A percentile compares a stretch with the other conserved stretches of the same genome.
Evolutionary conservation across 1,140 invertebrate genomes (phyloP).

Genomic region (Drosophila sulfurigaster): DNA sequence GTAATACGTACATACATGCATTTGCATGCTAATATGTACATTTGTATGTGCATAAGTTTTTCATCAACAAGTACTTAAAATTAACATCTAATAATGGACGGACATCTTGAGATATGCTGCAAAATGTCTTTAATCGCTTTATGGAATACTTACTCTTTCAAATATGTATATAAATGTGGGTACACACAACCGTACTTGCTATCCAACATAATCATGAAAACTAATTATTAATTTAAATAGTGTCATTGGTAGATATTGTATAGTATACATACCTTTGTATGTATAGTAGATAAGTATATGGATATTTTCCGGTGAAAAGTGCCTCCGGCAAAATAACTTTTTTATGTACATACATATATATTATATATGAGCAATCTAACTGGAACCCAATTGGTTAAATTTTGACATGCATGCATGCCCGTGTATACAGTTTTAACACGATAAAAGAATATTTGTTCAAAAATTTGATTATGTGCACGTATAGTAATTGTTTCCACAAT

Average conservation of each 20-base stretch:
- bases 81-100: background rate
- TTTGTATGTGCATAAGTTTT: slow-evolving; percentile 6
- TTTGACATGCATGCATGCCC: background rate
- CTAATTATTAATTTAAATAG: background rate
- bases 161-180: background rate
- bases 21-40: slow-evolving; percentile 12
- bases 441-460: too few species aligned
- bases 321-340: background rate
- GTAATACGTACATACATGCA: slow-evolving; percentile 6
- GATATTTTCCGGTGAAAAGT: background rate
- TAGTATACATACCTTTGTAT: too few species aligned
- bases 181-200: slow-evolving; percentile 7
- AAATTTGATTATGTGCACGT: too few species aligned
- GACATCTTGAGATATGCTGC: background rate
- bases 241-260: too few species aligned
- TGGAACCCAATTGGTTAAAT: background rate
- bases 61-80: slow-evolving; percentile 41
- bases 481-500: too few species aligned
- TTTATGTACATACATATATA: slow-evolving; percentile 4
- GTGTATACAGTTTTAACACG: too few species aligned
- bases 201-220: background rate
- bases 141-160: too few species aligned
- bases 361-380: background rate
- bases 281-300: too few species aligned
- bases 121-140: background rate